Percentiles rank a stretch among this genome's conserved stretches.
phyloP scores from a whole-genome alignment of 2,797 vertebrate genomes.

The Semotilus atromaculatus region DNA sequence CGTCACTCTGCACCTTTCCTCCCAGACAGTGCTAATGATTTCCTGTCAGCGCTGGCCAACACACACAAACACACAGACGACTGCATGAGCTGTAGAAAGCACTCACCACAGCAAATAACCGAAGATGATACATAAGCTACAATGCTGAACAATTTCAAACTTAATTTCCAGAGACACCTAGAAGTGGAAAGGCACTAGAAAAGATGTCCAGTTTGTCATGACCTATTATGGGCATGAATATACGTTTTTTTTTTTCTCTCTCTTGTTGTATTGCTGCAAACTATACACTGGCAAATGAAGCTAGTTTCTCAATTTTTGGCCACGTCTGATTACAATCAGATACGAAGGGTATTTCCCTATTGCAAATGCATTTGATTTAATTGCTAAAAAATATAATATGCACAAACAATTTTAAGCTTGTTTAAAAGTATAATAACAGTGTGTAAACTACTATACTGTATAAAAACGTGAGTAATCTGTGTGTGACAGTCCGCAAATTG shows the following conservation, averaged over 20 bases:
- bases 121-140: conserved; percentile 3
- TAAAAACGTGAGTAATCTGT: no score
- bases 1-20: conserved; percentile 47
- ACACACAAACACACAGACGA: conserved; percentile 29
- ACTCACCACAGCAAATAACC: conserved; percentile 29
- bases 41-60: conserved; percentile 43
- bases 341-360: not conserved
- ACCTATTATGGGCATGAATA: not conserved
- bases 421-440: not conserved
- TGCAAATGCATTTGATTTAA: not conserved
- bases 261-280: not conserved
- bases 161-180: conserved; percentile 11
- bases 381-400: no score
- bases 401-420: not conserved
- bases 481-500: no score
- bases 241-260: not conserved
- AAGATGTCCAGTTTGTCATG: not conserved
- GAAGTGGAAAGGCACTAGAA: not conserved
- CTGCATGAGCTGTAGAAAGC: conserved; percentile 13
- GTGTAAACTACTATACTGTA: not conserved
- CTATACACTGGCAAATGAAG: not conserved
- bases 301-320: not conserved
- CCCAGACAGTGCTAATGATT: conserved; percentile 52
- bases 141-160: not conserved
- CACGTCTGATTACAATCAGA: not conserved